These are phyloP conservation scores for Xylocopa sonorina DNA, from an alignment of 1,140 invertebrate genomes.

Conservation along the genomic window DNA sequence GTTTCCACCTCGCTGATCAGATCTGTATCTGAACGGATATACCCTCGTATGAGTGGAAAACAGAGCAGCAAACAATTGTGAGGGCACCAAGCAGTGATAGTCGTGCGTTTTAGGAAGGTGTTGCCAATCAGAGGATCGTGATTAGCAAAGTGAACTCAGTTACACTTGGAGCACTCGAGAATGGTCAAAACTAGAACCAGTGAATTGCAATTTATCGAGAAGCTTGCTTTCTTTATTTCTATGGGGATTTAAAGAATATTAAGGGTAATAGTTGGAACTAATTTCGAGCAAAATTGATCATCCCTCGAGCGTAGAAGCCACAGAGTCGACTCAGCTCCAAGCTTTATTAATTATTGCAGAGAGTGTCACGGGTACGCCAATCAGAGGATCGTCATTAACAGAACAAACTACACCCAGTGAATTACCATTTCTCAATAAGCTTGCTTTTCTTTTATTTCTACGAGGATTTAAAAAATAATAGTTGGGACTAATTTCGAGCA, in stretches of 20 bases:
- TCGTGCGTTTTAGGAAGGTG: background rate
- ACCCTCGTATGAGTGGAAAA: constrained; percentile 25
- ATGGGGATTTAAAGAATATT: too few relatives aligned
- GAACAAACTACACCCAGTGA: too few relatives aligned
- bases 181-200: too few relatives aligned
- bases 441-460: too few relatives aligned
- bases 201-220: too few relatives aligned
- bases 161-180: background rate
- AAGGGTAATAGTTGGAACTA: too few relatives aligned
- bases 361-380: constrained; percentile 21
- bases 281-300: too few relatives aligned
- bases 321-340: background rate
- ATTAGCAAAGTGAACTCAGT: constrained; percentile 13
- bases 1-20: constrained; percentile 35
- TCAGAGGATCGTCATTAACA: constrained; percentile 11
- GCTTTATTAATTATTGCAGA: constrained; percentile 37
- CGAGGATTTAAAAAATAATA: too few relatives aligned
- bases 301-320: too few relatives aligned
- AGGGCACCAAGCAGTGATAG: background rate
- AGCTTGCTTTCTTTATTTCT: too few relatives aligned
- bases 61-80: constrained; percentile 32
- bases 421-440: too few relatives aligned
- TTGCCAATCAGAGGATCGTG: background rate
- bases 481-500: too few relatives aligned
- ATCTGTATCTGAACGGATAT: constrained; percentile 36